These are phyloP conservation scores for Halesus radiatus DNA, from an alignment of 1,140 invertebrate genomes.

Conservation along the genomic window DNA sequence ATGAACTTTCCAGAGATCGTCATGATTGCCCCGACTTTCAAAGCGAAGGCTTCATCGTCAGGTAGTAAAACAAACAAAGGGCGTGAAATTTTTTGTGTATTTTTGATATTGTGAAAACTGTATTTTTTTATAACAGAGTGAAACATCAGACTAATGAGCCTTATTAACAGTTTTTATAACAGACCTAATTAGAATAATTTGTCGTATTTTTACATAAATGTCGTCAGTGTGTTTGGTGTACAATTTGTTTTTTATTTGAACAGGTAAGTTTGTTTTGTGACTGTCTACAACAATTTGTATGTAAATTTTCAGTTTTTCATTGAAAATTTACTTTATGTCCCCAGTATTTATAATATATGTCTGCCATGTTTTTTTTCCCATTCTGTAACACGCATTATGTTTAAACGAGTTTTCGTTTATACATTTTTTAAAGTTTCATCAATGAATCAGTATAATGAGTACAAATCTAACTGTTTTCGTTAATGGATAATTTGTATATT, in stretches of 20 bases:
- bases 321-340: background rate
- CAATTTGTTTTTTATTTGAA: constrained; percentile 7
- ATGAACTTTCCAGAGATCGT: constrained; percentile 76
- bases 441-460: no score
- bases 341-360: no score
- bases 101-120: constrained; percentile 28
- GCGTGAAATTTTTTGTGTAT: constrained; percentile 45
- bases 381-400: background rate
- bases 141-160: constrained; percentile 20
- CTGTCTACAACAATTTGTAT: constrained; percentile 11
- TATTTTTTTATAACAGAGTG: constrained; percentile 40
- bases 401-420: background rate
- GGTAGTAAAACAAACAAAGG: constrained; percentile 69
- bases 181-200: constrained; percentile 28
- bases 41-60: constrained; percentile 80
- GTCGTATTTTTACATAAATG: constrained; percentile 13
- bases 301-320: constrained; percentile 15
- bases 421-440: background rate
- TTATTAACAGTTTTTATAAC: constrained; percentile 31
- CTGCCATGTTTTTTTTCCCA: background rate
- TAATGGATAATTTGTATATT: no score
- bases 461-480: no score
- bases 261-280: constrained; percentile 40
- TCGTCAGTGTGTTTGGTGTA: constrained; percentile 17
- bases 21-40: constrained; percentile 83